phyloP scores from a whole-genome alignment of 2,113 vertebrate species.

The Lanius ludovicianus region DNA sequence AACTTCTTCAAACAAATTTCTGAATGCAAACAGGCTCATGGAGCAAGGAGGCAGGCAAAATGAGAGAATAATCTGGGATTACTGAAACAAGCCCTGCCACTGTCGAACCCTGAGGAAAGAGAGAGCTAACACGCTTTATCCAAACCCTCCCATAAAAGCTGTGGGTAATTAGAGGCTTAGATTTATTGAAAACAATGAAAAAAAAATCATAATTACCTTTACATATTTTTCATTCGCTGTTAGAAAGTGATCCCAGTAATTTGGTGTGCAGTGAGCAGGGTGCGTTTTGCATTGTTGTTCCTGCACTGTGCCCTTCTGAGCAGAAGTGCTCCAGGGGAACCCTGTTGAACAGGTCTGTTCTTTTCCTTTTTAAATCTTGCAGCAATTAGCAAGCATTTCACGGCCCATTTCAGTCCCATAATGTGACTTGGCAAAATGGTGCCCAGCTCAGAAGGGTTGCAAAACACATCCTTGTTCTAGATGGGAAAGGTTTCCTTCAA shows the following conservation, averaged over 20 bases:
- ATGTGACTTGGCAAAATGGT: slow-evolving; percentile 75
- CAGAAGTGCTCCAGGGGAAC: slow-evolving; percentile 19
- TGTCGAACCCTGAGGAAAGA: slow-evolving; percentile 56
- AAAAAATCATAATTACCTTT: slow-evolving; percentile 80
- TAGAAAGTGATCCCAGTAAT: slow-evolving; percentile 79
- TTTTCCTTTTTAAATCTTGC: slow-evolving; percentile 74
- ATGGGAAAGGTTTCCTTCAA: slow-evolving; percentile 54
- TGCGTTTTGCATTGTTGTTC: slow-evolving; percentile 60
- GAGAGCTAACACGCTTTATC: slow-evolving; percentile 23
- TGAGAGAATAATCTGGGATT: slow-evolving; percentile 65
- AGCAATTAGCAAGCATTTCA: slow-evolving; percentile 89
- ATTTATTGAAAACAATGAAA: slow-evolving; percentile 77
- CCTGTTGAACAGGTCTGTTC: slow-evolving; percentile 46
- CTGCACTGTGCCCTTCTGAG: slow-evolving; percentile 45
- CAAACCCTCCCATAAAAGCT: slow-evolving; percentile 61
- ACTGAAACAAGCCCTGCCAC: slow-evolving; percentile 40
- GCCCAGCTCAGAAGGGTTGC: slow-evolving; percentile 41
- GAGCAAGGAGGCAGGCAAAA: slow-evolving; percentile 43
- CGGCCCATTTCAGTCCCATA: slow-evolving; percentile 79
- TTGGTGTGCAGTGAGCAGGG: slow-evolving; percentile 63
- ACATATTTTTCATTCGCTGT: slow-evolving; percentile 71
- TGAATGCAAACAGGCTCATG: slow-evolving; percentile 2
- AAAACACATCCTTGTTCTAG: slow-evolving; percentile 66
- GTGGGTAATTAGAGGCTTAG: slow-evolving; percentile 74
- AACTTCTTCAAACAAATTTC: not conserved